phyloP scores from a whole-genome alignment of 2,113 vertebrate species.

The Brevimyrus niger region DNA sequence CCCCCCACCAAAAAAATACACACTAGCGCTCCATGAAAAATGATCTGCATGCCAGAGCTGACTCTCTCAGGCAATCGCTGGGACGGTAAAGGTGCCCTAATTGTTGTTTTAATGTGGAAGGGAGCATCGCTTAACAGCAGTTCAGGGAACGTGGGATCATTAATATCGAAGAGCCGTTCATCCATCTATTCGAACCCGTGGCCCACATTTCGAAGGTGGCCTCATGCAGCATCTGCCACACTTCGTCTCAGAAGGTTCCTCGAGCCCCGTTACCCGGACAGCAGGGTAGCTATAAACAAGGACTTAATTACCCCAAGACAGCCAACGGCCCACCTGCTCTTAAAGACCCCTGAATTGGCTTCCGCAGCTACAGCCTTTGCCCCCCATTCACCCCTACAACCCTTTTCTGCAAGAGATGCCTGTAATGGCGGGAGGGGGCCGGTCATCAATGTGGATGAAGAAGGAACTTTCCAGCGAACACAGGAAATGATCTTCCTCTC shows the following conservation, averaged over 20 bases:
- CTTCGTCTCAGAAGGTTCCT: slow-evolving; percentile 48
- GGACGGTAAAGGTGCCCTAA: slow-evolving; percentile 48
- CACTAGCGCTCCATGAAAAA: slow-evolving; percentile 55
- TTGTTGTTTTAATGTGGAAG: slow-evolving; percentile 62
- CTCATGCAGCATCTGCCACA: slow-evolving; percentile 47
- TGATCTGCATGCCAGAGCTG: slow-evolving; percentile 37
- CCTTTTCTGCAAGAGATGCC: not conserved
- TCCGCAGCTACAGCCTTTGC: not conserved
- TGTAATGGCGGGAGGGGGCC: not conserved
- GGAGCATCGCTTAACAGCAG: slow-evolving; percentile 52
- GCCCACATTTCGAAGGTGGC: slow-evolving; percentile 45
- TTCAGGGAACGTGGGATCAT: slow-evolving; percentile 53
- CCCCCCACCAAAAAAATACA: slow-evolving; percentile 38
- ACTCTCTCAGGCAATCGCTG: slow-evolving; percentile 1
- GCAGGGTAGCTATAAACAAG: slow-evolving; percentile 47
- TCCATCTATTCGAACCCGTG: slow-evolving; percentile 52
- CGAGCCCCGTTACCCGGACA: slow-evolving; percentile 50
- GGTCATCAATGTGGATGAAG: not conserved
- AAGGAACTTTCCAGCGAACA: not conserved
- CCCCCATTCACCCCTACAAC: no score
- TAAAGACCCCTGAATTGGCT: slow-evolving; percentile 17
- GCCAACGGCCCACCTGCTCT: slow-evolving; percentile 33
- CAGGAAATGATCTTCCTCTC: not conserved
- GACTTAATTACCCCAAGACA: slow-evolving; percentile 51
- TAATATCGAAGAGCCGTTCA: slow-evolving; percentile 57